These are phyloP conservation scores for Saccostrea cuccullata DNA, from an alignment of 1,140 invertebrate genomes.

Conservation along the genomic window DNA sequence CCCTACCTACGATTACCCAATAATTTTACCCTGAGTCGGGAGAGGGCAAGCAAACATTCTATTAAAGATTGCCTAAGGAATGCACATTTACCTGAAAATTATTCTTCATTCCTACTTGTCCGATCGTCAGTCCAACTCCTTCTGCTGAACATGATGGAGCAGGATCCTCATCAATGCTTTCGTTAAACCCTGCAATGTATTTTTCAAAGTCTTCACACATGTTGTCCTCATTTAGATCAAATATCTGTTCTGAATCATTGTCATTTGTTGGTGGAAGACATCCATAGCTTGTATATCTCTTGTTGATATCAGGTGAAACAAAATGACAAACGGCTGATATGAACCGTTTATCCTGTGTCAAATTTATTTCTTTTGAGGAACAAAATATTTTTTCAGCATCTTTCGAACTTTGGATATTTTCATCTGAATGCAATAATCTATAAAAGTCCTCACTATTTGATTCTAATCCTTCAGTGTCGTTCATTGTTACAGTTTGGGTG, in stretches of 20 bases:
- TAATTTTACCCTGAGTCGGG: too few species aligned
- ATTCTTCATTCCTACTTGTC: slow-evolving; percentile 70
- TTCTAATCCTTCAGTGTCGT: background rate
- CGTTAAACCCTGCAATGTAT: background rate
- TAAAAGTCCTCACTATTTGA: background rate
- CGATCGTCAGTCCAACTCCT: slow-evolving; percentile 65
- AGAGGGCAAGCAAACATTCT: too few species aligned
- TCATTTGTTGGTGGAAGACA: background rate
- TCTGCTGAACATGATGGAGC: slow-evolving; percentile 53
- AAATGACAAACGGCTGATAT: background rate
- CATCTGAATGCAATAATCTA: too few species aligned
- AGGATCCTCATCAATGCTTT: background rate
- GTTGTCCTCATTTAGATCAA: background rate
- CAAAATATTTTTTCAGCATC: background rate
- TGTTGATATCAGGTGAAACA: background rate
- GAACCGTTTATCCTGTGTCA: background rate
- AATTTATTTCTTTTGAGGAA: background rate
- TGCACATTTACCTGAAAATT: slow-evolving; percentile 72
- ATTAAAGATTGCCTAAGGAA: background rate
- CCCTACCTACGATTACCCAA: too few species aligned
- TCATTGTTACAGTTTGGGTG: background rate
- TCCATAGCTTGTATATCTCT: background rate
- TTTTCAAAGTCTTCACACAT: background rate
- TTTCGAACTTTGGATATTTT: too few species aligned
- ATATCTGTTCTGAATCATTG: background rate